These are phyloP conservation scores for Oncopeltus fasciatus DNA, from an alignment of 1,140 invertebrate genomes.

Conservation along the genomic window DNA sequence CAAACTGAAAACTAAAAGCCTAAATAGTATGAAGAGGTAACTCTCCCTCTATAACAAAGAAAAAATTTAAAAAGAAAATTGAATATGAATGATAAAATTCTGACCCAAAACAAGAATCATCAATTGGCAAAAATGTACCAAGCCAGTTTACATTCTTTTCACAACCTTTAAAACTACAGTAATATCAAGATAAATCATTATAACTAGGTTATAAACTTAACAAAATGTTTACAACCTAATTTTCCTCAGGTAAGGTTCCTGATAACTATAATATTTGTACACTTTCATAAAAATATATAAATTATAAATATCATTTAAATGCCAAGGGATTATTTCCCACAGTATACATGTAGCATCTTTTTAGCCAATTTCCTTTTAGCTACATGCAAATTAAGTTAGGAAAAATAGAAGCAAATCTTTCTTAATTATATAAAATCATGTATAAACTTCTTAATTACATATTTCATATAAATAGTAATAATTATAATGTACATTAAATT, in stretches of 20 bases:
- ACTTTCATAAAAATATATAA: conserved; percentile 8
- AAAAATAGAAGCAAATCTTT: neutral
- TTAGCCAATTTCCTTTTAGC: neutral
- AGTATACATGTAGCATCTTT: neutral
- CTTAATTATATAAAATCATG: neutral
- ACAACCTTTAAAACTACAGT: neutral
- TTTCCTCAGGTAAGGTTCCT: neutral
- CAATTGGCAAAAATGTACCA: neutral
- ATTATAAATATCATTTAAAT: conserved; percentile 8
- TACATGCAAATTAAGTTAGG: neutral
- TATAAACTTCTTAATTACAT: neutral
- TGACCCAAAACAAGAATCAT: neutral
- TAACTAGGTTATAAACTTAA: neutral
- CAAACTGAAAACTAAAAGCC: no score
- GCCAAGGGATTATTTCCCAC: neutral
- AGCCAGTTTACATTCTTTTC: neutral
- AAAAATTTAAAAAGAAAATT: no score
- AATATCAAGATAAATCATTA: neutral
- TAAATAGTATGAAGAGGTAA: no score
- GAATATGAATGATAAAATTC: no score
- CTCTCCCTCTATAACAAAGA: no score
- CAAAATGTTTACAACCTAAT: neutral
- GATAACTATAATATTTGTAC: conserved; percentile 4
- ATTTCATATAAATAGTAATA: neutral
- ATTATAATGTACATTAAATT: neutral